Evolutionary conservation across 2,113 vertebrate genomes (phyloP), one percentile per base, ranked within the genome.

Genomic region (Campylomormyrus tamandua): DNA sequence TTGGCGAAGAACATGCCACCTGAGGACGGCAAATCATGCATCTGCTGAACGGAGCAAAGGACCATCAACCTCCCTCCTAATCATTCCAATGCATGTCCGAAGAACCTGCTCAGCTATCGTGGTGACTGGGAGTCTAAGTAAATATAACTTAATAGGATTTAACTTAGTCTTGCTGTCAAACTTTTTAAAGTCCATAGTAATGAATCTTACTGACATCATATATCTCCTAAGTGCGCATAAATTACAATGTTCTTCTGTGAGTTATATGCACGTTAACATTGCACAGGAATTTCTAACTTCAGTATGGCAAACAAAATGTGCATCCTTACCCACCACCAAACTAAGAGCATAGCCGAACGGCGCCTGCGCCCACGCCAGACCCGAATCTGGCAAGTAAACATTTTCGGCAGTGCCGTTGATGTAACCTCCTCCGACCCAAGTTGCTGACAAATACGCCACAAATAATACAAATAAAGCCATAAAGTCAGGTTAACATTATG

Each of bases 351-450:
- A 99, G 93, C 98, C 98, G 35, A 99, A 98, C 1, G 98, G 98
- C 92, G 98, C 98, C 91, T 99, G 98, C 77, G 98, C 98, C 98
- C 98, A 99, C 19, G 97, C 98, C 86, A 99, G 93, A 21, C 98
- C 98, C 0, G 95, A 97, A 15, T 93, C 97, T 8, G 98, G 98
- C 5, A 98, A 95, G 92, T 99, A 99, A 4, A 99, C 98, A 62
- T 98, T 97, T 93, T 99, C 98, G 74, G 98, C 98, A 85, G 98
- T 99, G 87, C 98, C 98, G 0, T 99, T 99, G 93, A 99, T 99
- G 91, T 99, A 99, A 45, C 98, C 98, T 89, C 98, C 98, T 95
- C 98, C 98, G 89, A 99, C 98, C 98, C 98, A 99, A 1, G 98
- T 99, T 5, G 98, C 98, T 99, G 62, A 48, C 52, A 56, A 13